These are phyloP conservation scores for Melanotaenia maccullochi DNA, from an alignment of 2,797 vertebrate genomes.

Conservation along the genomic window DNA sequence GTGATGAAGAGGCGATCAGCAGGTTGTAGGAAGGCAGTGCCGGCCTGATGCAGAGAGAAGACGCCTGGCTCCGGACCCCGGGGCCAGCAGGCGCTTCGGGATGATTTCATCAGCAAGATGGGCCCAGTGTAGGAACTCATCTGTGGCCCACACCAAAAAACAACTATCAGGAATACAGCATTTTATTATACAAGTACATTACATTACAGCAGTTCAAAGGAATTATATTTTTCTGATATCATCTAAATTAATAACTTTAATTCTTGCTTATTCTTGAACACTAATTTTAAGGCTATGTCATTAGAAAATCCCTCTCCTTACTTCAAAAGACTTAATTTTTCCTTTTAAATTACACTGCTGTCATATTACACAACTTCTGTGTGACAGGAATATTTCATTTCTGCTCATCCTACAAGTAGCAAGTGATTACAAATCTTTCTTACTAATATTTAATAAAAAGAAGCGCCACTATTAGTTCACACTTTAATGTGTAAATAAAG, in stretches of 20 bases:
- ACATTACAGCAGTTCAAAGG: background rate
- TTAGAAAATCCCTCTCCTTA: background rate
- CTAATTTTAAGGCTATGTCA: background rate
- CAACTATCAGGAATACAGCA: background rate
- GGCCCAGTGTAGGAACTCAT: constrained; percentile 89
- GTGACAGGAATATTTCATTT: background rate
- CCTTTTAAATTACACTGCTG: background rate
- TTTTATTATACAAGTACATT: background rate
- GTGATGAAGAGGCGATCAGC: constrained; percentile 92
- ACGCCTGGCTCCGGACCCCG: constrained; percentile 89
- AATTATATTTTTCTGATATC: background rate
- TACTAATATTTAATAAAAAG: too few relatives aligned
- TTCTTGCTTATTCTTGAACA: background rate
- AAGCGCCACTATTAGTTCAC: background rate
- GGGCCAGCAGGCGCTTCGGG: constrained; percentile 94
- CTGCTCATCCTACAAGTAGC: background rate
- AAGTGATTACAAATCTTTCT: background rate
- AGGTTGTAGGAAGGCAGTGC: constrained; percentile 89
- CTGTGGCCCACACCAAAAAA: constrained; percentile 39
- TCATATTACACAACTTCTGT: background rate
- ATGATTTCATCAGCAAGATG: constrained; percentile 95
- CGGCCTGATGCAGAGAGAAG: constrained; percentile 95
- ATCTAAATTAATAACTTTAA: background rate
- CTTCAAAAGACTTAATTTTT: background rate
- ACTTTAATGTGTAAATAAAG: background rate